Base-by-base conservation (phyloP, 2,888 invertebrate species). In the Creontiades dilutus region DNA sequence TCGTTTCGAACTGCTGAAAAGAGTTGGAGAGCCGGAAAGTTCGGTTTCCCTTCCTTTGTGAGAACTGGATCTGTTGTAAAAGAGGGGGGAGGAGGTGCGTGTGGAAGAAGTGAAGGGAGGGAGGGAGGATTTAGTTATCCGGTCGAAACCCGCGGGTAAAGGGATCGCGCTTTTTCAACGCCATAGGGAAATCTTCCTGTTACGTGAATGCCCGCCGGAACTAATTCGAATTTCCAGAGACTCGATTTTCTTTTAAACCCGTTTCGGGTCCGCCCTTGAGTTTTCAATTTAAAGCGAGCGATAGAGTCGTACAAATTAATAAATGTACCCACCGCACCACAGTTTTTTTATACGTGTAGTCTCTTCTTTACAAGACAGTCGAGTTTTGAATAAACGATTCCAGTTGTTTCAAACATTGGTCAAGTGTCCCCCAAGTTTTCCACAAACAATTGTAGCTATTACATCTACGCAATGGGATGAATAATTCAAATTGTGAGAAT, bases 171-270 rank as follows among this genome's bases (percentile, higher is more conserved):
- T 68, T 68, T 68, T 68, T 23, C 68, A 68, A 68, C 23, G 68
- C 68, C 68, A 68, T 68, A 68, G 68, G 68, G 68, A 68, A 68
- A 68, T 68, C 68, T 68, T 68, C 68, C 68, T 68, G 68, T 68
- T 68, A 68, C 68, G 68, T 68, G 68, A 68, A 68, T 23, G 23
- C 23, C 68, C 68, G 7, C 37, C 57, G 7, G 68, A 68, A 68
- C 68, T 68, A 68, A 68, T 68, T 68, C 68, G 23, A 68, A 68
- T 68, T 68, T 68, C 27, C 68, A 68, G 68, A 19, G 19, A n/a
- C 23, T 68, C 68, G 68, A 23, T 68, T 68, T 68, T 68, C 68
- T 23, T 19, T 27, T 23, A 23, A 23, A 68, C 23, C 23, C 23
- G 19, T 23, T 68, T 68, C 52, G 16, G 37, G 37, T 37, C 37